These are phyloP conservation scores for Octomys mimax DNA, from an alignment of 2,797 vertebrate species.

Conservation along the genomic window DNA sequence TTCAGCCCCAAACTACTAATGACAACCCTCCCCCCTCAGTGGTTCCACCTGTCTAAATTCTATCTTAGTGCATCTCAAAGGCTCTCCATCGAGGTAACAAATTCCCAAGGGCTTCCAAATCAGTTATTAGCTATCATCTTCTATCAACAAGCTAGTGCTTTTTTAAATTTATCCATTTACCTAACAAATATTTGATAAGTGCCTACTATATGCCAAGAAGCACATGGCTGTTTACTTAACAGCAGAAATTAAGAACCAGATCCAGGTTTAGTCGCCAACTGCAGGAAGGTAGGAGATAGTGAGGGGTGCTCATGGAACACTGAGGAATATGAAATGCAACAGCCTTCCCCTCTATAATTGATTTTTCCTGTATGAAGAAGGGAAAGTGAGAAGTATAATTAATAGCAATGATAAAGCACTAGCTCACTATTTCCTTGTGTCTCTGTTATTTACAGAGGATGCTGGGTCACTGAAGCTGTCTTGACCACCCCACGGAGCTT, in stretches of 20 bases:
- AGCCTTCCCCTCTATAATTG: not conserved
- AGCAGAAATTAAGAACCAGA: constrained; percentile 39
- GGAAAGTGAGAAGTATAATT: not conserved
- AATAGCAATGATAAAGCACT: not conserved
- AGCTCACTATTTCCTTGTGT: not conserved
- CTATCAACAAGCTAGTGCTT: not conserved
- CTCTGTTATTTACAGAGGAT: not conserved
- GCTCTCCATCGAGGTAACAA: not conserved
- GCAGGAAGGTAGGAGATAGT: not conserved
- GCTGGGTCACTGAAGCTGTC: not conserved
- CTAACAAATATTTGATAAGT: constrained; percentile 48
- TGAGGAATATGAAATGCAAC: not conserved
- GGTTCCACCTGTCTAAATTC: not conserved
- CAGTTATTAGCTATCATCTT: not conserved
- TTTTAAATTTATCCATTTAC: constrained; percentile 18
- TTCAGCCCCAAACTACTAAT: not conserved
- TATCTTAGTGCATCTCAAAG: not conserved
- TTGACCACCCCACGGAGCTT: not conserved
- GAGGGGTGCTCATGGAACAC: not conserved
- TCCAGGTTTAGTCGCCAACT: not conserved
- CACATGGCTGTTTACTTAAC: not conserved
- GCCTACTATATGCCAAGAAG: not conserved
- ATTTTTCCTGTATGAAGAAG: not conserved
- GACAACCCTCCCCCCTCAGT: not conserved
- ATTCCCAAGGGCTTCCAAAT: not conserved